Evolutionary conservation across 2,113 vertebrate species (phyloP).

Genomic region (Guaruba guarouba): DNA sequence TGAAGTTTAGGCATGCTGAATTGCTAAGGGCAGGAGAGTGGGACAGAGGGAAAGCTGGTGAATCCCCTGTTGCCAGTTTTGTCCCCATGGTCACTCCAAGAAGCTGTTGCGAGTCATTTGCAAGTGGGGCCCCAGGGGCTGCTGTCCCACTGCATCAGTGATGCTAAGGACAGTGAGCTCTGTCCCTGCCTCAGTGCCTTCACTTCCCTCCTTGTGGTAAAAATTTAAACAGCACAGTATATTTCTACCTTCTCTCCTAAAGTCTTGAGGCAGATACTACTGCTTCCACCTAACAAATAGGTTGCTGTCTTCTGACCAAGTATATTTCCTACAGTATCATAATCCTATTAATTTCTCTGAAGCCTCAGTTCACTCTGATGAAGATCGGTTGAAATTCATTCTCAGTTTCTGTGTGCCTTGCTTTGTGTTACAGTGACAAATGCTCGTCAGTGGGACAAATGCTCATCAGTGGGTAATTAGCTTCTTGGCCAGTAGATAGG

Average conservation of each 20-base stretch:
- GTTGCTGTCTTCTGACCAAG: not conserved
- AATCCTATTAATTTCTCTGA: not conserved
- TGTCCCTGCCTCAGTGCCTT: not conserved
- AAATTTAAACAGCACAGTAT: not conserved
- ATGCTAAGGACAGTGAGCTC: accelerated
- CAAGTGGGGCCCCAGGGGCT: accelerated
- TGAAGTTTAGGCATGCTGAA: not conserved
- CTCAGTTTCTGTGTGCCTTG: slow-evolving; percentile 1
- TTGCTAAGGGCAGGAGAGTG: not conserved
- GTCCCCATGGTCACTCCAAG: no score
- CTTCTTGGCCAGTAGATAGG: not conserved
- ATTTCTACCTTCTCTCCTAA: not conserved
- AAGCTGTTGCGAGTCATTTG: not conserved
- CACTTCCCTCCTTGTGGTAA: not conserved
- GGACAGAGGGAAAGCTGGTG: not conserved
- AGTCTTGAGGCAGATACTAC: not conserved
- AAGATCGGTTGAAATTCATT: not conserved
- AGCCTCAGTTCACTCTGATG: not conserved
- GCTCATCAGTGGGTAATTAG: not conserved
- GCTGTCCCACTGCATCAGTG: not conserved
- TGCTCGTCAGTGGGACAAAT: not conserved
- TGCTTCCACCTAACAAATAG: not conserved
- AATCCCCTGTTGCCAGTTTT: not conserved
- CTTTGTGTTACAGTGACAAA: slow-evolving; percentile 8
- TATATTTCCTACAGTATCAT: not conserved